These are phyloP conservation scores for Agelastica alni DNA, from an alignment of 2,888 invertebrate species.

Conservation along the genomic window DNA sequence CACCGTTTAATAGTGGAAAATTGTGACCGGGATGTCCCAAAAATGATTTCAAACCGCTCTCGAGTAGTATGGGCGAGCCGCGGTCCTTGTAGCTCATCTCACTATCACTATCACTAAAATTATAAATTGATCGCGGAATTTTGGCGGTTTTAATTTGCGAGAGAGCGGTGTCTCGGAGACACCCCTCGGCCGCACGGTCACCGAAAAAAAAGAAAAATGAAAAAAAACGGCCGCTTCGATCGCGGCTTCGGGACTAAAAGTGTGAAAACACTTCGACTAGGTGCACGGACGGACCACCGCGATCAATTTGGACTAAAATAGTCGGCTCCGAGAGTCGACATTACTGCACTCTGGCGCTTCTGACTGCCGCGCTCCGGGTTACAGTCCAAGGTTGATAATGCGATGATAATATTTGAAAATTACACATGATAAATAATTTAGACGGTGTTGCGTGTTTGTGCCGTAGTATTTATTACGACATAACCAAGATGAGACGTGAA, in stretches of 20 bases:
- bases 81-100: conserved; percentile 91
- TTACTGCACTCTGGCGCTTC: conserved; percentile 53
- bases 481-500: conserved; percentile 47
- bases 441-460: conserved; percentile 42
- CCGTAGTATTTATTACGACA: conserved; percentile 48
- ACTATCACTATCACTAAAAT: conserved; percentile 61
- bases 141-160: conserved; percentile 49
- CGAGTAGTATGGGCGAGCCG: conserved; percentile 82
- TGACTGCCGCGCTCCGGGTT: conserved; percentile 47
- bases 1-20: conserved; percentile 78
- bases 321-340: conserved; percentile 52
- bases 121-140: conserved; percentile 56
- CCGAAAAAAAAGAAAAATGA: no score
- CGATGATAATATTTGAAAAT: conserved; percentile 36
- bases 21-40: conserved; percentile 82
- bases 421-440: conserved; percentile 51
- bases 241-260: conserved; percentile 34
- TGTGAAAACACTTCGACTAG: conserved; percentile 21
- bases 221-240: conserved; percentile 29
- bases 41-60: conserved; percentile 85
- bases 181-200: conserved; percentile 42
- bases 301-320: conserved; percentile 57
- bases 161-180: no score
- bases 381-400: conserved; percentile 58
- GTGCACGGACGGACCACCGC: conserved; percentile 43